Conservation (phyloP, 1,140 invertebrate species). For the Diorhabda elongata region DNA sequence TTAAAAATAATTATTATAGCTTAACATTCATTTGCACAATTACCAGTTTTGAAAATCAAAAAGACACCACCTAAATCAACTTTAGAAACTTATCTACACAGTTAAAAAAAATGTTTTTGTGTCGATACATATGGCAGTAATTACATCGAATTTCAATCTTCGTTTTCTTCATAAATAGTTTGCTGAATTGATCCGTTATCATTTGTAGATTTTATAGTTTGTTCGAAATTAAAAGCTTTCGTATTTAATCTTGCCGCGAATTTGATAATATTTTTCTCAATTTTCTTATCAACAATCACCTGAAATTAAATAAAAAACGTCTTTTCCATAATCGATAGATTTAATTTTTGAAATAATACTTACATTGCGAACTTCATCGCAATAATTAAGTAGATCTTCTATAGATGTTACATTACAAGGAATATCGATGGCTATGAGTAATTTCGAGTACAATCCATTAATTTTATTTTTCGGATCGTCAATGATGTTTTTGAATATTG, state of each 20-base stretch:
- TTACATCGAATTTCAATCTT: background rate
- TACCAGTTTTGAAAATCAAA: too few species aligned
- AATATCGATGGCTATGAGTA: constrained; percentile 23
- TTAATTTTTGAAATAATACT: constrained; percentile 16
- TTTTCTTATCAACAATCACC: background rate
- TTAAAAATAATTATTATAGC: too few species aligned
- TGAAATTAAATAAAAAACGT: constrained; percentile 1
- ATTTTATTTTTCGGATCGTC: constrained; percentile 21
- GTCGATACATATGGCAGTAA: background rate
- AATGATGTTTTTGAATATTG: constrained; percentile 24
- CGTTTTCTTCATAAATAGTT: background rate
- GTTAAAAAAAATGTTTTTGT: too few species aligned
- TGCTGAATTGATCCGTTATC: background rate
- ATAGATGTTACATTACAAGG: constrained; percentile 13
- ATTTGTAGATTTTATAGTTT: background rate
- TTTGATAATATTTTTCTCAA: constrained; percentile 9
- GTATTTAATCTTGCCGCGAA: constrained; percentile 6
- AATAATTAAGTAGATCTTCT: constrained; percentile 21
- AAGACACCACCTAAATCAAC: too few species aligned
- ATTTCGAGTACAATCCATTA: constrained; percentile 23
- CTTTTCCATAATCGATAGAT: constrained; percentile 40
- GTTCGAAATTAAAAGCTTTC: background rate
- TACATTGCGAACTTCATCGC: constrained; percentile 28
- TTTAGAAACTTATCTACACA: too few species aligned
- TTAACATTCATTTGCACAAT: too few species aligned